Evolutionary conservation across 2,113 vertebrate species (phyloP).

Genomic region (Cyanoderma ruficeps): DNA sequence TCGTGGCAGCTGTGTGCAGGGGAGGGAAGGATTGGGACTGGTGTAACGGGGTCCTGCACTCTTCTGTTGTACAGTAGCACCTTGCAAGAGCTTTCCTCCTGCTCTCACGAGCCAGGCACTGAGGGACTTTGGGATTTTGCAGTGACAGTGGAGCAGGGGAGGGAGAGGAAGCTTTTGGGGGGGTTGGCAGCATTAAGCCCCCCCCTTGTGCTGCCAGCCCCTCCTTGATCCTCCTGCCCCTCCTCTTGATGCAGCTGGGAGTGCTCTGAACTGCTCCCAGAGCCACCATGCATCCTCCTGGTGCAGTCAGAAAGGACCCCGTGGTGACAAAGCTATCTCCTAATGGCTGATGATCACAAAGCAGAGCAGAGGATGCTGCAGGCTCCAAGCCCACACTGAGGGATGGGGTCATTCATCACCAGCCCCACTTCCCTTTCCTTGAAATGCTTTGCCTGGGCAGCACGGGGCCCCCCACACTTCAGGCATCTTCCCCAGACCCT

Average conservation of each 20-base stretch:
- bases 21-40: background rate
- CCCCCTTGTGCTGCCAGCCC: background rate
- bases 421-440: background rate
- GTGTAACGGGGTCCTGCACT: accelerated
- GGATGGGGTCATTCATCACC: background rate
- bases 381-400: background rate
- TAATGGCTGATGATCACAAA: background rate
- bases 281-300: background rate
- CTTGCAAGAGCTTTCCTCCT: background rate
- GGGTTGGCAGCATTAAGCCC: background rate
- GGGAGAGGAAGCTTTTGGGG: background rate
- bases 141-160: background rate
- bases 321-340: background rate
- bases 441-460: background rate
- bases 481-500: background rate
- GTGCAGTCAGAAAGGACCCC: background rate
- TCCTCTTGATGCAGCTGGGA: background rate
- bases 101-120: accelerated
- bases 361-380: background rate
- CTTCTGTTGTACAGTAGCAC: background rate
- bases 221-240: accelerated
- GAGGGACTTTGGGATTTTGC: background rate
- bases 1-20: accelerated
- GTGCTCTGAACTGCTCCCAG: background rate
- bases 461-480: background rate